Evolutionary conservation across 1,140 invertebrate genomes (phyloP), one percentile per base, ranked within the genome.

Genomic region (Acyrthosiphon pisum): DNA sequence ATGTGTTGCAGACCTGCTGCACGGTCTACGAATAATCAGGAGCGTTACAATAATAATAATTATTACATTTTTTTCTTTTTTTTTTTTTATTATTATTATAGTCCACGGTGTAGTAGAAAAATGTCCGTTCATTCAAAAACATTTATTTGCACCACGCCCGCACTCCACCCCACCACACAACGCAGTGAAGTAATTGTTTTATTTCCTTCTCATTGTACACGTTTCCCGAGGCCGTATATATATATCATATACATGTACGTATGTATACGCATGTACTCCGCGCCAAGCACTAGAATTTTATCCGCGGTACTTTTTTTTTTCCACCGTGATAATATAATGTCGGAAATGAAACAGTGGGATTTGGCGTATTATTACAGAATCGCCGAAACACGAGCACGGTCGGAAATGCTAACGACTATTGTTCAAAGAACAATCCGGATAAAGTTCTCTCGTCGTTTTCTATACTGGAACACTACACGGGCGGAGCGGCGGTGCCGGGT

Each of bases 371-470:
- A 92, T 92, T 92, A 81, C 46, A 50, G 44, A 91, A 92, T 84
- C 46, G 22, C 44, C 41, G 11, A 91, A 91, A 92, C 91, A 50
- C 76, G 68, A 92, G 68, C 68, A 50, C 46, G 76, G 91, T 83
- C 91, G 91, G 91, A 92, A 92, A 92, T 83, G 76, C 91, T 92
- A 92, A 92, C 91, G 91, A 92, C 91, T 48, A 92, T 92, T 92
- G 91, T 92, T 92, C 91, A 92, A 92, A 92, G 91, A 92, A 92
- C 91, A 92, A 92, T 92, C 46, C 91, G 91, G 91, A 92, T 92
- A 92, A 92, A 92, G 91, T 92, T 92, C 90, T 90, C 89, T 44
- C 56, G 41, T 60, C 88, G 53, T 90, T 90, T 91, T 91, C 90
- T 46, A 86, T 41, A 30, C 88, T 37, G 88, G 48, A 56, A 89